Percentiles rank a stretch among this genome's conserved stretches.
Conservation (phyloP, 2,888 invertebrate genomes). For the Pseudococcus viburni region DNA sequence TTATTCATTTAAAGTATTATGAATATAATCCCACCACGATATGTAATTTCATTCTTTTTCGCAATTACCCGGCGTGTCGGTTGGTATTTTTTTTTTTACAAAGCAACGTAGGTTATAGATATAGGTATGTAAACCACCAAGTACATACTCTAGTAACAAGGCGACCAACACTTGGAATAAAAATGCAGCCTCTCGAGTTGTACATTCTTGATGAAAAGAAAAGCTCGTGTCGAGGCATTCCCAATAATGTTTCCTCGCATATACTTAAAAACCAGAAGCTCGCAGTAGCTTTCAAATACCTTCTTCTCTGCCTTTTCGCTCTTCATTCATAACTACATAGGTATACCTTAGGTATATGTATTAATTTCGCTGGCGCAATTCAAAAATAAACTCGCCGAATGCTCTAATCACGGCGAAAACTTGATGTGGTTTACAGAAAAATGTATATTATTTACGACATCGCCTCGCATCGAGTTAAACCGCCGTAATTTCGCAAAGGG, state of each 20-base stretch:
- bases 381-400: constrained; percentile 48
- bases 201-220: constrained; percentile 15
- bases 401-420: constrained; percentile 56
- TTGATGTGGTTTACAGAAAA: constrained; percentile 62
- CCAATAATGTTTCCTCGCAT: constrained; percentile 27
- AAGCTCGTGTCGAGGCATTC: constrained; percentile 33
- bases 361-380: background rate
- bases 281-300: background rate
- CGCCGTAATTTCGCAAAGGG: constrained; percentile 14
- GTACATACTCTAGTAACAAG: constrained; percentile 12
- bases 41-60: constrained; percentile 17
- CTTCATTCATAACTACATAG: background rate
- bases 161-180: constrained; percentile 29
- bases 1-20: constrained; percentile 32
- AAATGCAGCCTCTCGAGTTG: constrained; percentile 25
- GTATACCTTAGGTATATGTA: background rate
- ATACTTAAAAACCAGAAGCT: background rate
- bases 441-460: constrained; percentile 34
- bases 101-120: background rate
- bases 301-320: background rate
- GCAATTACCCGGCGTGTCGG: background rate
- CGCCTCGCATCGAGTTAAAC: background rate
- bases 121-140: background rate
- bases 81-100: background rate
- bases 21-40: background rate